These are phyloP conservation scores for Spialia ferax DNA, from an alignment of 2,888 invertebrate genomes.

Conservation along the genomic window DNA sequence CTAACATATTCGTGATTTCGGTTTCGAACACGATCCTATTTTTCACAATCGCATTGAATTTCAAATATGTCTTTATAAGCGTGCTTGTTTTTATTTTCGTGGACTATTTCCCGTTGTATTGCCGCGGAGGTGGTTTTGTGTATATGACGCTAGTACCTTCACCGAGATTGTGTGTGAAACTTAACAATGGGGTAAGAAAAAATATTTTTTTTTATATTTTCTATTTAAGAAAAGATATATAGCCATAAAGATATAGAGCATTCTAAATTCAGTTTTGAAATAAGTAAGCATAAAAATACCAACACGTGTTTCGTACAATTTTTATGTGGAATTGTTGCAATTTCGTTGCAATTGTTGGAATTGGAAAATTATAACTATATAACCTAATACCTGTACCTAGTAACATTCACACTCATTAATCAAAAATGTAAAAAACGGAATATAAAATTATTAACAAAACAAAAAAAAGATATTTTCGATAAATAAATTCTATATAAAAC, in stretches of 20 bases:
- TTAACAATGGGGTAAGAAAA: constrained; percentile 68
- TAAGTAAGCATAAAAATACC: too few species aligned
- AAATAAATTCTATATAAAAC: constrained; percentile 16
- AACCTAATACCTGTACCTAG: too few species aligned
- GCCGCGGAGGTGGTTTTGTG: constrained; percentile 66
- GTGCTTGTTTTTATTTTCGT: constrained; percentile 68
- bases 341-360: too few species aligned
- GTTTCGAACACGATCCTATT: constrained; percentile 72
- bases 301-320: too few species aligned
- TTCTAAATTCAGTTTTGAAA: too few species aligned
- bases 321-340: too few species aligned
- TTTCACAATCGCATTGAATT: constrained; percentile 82
- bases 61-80: constrained; percentile 82
- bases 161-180: constrained; percentile 25
- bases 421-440: too few species aligned
- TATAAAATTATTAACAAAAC: not conserved
- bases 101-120: constrained; percentile 71
- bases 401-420: too few species aligned
- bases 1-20: constrained; percentile 61
- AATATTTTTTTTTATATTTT: constrained; percentile 16
- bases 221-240: too few species aligned
- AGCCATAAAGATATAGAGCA: too few species aligned
- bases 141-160: constrained; percentile 39
- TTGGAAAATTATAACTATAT: too few species aligned
- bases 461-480: not conserved